Evolutionary conservation across 2,797 vertebrate species (phyloP), one percentile per base, ranked within the genome.

Genomic region (Phoebastria nigripes): DNA sequence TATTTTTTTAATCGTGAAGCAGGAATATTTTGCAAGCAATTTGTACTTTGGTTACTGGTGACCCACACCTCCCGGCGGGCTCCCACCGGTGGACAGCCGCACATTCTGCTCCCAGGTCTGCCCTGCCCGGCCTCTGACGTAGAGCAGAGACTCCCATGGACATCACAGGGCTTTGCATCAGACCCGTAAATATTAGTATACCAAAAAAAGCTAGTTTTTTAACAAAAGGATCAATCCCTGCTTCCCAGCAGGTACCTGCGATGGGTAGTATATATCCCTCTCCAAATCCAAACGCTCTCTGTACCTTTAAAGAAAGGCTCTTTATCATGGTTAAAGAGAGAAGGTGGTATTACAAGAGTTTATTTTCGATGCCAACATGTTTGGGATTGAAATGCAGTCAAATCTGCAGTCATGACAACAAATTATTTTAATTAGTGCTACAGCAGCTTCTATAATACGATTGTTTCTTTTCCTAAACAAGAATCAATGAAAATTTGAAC

Each of bases 381-480:
- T 89, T 87, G 82, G 82, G 84, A 97, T 72, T 96, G 94, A 97
- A 97, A 96, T 39, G 93, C 84, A 96, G 93, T 92, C 90, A 88
- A 93, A 96, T 79, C 62, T 89, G 63, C 69, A 95, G 92, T 83
- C 93, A 95, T 1, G 80, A 93, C 70, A 93, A 86, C 82, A 85
- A 91, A 94, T 97, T 96, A 96, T 93, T 97, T 97, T 96, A 83
- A 97, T 97, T 96, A 95, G 85, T 3, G 16, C 96, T 78, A 89
- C 35, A 93, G 92, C 94, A 95, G 92, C 69, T 95, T 82, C 87
- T 73, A 5, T 52, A 49, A 76, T 81, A 41, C 0, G 12, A 87
- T 61, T 77, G 72, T 31, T 92, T 94, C 49, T 85, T 91, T 82
- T 89, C n/a, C 52, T 94, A 83, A 93, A 65, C 47, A 92, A 94